A percentile compares a stretch with the other conserved stretches of the same genome.
These are phyloP conservation scores for Galemys pyrenaicus DNA, from an alignment of 2,113 vertebrate genomes.

Conservation along the genomic window DNA sequence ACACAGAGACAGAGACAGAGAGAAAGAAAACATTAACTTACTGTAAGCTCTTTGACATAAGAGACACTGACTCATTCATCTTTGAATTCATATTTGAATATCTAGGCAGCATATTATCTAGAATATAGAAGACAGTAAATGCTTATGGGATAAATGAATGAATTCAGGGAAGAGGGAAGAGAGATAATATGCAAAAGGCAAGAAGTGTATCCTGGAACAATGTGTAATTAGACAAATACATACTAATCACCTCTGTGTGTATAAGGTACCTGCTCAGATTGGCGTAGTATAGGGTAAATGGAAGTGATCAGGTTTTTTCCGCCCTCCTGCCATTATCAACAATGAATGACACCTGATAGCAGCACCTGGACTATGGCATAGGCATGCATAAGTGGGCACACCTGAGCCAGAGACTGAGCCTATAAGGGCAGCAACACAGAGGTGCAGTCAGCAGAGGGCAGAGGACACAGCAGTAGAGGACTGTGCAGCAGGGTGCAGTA, in stretches of 20 bases:
- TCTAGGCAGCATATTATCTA: slow-evolving; percentile 25
- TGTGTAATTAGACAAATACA: not conserved
- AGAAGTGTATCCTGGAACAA: not conserved
- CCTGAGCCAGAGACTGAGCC: too few relatives aligned
- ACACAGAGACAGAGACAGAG: too few relatives aligned
- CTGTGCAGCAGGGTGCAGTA: too few relatives aligned
- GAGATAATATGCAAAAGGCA: not conserved
- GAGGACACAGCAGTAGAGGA: too few relatives aligned
- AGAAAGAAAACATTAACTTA: not conserved
- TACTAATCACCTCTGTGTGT: not conserved
- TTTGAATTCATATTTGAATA: slow-evolving; percentile 5
- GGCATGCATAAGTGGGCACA: too few relatives aligned
- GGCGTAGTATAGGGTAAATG: too few relatives aligned
- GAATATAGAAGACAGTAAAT: not conserved
- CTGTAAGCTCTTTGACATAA: not conserved
- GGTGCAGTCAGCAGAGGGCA: too few relatives aligned
- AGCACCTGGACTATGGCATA: too few relatives aligned
- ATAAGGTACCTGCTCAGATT: not conserved
- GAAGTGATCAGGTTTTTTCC: too few relatives aligned
- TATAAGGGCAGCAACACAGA: too few relatives aligned
- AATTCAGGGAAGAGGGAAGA: not conserved
- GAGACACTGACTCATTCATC: not conserved
- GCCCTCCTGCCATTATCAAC: too few relatives aligned
- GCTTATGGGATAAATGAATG: not conserved
- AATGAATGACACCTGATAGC: too few relatives aligned